Evolutionary conservation across 2,797 vertebrate genomes (phyloP).

Genomic region (Thaleichthys pacificus): DNA sequence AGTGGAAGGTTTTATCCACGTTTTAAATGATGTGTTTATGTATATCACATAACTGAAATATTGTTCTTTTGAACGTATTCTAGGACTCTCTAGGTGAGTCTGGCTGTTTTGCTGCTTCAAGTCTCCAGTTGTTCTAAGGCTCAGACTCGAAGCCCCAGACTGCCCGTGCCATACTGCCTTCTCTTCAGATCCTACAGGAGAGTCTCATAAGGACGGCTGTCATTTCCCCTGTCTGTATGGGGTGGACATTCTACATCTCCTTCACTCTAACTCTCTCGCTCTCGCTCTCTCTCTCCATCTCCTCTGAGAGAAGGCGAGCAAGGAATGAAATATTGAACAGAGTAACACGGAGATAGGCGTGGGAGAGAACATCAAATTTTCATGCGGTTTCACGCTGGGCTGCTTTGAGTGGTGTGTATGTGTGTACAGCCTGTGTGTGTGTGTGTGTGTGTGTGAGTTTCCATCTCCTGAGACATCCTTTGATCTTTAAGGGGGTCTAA

Average conservation of each 20-base stretch:
- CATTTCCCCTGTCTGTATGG: background rate
- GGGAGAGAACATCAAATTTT: conserved; percentile 44
- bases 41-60: too few relatives aligned
- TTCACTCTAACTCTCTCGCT: conserved; percentile 1
- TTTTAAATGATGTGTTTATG: too few relatives aligned
- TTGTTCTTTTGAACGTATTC: background rate
- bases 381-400: conserved; percentile 43
- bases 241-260: background rate
- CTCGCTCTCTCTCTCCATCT: conserved; percentile 2
- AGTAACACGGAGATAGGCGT: conserved; percentile 23
- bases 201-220: background rate
- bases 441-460: background rate
- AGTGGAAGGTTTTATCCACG: background rate
- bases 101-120: background rate
- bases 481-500: conserved; percentile 7
- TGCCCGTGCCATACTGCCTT: background rate
- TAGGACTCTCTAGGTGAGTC: background rate
- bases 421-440: background rate
- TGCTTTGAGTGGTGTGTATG: conserved; percentile 12
- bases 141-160: background rate
- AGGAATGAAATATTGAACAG: conserved; percentile 50
- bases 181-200: background rate
- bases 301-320: conserved; percentile 24
- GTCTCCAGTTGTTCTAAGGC: background rate
- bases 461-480: conserved; percentile 5